Evolutionary conservation across 2,113 vertebrate species (phyloP).

Genomic region (Microcebus griseorufus): DNA sequence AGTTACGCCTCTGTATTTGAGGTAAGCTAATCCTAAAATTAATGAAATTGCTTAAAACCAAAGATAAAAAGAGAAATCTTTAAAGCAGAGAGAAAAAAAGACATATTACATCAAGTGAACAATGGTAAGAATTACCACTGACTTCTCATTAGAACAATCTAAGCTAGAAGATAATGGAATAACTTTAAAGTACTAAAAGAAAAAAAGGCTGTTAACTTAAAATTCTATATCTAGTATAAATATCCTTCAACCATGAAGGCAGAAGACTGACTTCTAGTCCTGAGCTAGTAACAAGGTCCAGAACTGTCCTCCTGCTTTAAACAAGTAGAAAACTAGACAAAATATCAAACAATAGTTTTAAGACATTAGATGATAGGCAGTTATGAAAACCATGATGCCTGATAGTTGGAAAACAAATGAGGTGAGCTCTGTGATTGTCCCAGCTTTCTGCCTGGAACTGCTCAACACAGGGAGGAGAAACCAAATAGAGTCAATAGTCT

Average conservation of each 20-base stretch:
- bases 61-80: background rate
- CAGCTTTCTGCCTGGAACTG: background rate
- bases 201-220: background rate
- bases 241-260: conserved; percentile 5
- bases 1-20: background rate
- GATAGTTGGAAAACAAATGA: background rate
- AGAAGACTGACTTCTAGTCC: background rate
- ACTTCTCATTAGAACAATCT: background rate
- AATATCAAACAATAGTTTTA: background rate
- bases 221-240: conserved; percentile 29
- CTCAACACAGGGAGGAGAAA: background rate
- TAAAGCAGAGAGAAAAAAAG: background rate
- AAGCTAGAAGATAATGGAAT: background rate
- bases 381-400: background rate
- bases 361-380: background rate
- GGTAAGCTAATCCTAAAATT: background rate
- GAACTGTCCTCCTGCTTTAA: background rate
- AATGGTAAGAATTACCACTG: background rate
- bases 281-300: background rate
- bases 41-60: background rate
- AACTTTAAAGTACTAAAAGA: background rate
- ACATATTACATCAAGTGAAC: background rate
- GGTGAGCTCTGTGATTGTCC: background rate
- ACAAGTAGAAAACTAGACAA: background rate
- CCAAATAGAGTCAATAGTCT: background rate